Evolutionary conservation across 2,113 vertebrate genomes (phyloP).

Genomic region (Actinemys pallida): DNA sequence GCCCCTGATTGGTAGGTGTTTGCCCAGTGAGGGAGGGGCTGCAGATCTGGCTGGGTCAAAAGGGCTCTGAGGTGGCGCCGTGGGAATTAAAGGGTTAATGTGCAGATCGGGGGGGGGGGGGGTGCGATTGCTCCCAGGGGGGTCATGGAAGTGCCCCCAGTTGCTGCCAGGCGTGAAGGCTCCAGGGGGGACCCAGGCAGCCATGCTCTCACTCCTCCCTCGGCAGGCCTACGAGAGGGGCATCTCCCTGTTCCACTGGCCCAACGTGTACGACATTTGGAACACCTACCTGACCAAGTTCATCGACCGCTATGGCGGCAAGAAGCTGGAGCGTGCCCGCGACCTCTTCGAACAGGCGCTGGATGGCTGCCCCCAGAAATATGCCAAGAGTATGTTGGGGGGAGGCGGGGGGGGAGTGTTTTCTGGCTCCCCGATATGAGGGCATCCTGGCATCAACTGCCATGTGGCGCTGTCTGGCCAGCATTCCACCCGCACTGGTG

Average conservation of each 20-base stretch:
- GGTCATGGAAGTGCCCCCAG: neutral
- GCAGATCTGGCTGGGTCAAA: no score
- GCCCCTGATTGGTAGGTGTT: no score
- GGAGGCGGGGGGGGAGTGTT: neutral
- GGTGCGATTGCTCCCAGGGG: neutral
- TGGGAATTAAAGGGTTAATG: neutral
- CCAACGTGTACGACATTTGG: slow-evolving; percentile 95
- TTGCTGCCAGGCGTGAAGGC: no score
- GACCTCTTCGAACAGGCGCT: slow-evolving; percentile 94
- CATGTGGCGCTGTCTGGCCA: neutral
- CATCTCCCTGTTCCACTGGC: slow-evolving; percentile 93
- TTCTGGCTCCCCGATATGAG: neutral
- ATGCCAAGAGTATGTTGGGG: slow-evolving; percentile 87
- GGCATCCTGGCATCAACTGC: neutral
- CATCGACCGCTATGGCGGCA: slow-evolving; percentile 92
- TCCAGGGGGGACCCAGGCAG: neutral
- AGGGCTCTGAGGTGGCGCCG: fast-evolving
- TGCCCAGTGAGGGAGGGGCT: no score
- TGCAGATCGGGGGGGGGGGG: fast-evolving
- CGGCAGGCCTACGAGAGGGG: slow-evolving; percentile 90
- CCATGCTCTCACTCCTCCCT: neutral
- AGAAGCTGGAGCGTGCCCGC: slow-evolving; percentile 92
- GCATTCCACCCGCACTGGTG: no score
- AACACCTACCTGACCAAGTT: slow-evolving; percentile 96
- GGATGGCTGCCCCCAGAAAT: slow-evolving; percentile 92